These are phyloP conservation scores for Cygnus buccinator DNA, from an alignment of 2,113 vertebrate species.

Conservation along the genomic window DNA sequence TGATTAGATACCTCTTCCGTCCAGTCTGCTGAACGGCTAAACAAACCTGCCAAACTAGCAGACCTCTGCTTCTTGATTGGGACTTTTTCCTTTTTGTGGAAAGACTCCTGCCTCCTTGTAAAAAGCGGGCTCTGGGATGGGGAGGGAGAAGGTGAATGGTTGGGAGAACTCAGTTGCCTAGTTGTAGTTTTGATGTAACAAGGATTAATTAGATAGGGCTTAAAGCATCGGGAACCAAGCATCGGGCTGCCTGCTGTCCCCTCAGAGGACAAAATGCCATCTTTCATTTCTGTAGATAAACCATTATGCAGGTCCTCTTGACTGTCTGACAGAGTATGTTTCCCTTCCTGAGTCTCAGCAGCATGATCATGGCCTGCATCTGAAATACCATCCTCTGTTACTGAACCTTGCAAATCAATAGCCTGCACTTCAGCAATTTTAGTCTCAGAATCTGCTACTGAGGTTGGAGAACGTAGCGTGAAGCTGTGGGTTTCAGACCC, in stretches of 20 bases:
- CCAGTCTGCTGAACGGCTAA: conserved; percentile 94
- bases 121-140: conserved; percentile 88
- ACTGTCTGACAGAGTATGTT: neutral
- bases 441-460: neutral
- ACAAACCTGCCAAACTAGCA: conserved; percentile 74
- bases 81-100: conserved; percentile 67
- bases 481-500: neutral
- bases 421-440: conserved; percentile 34
- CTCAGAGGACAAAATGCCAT: conserved; percentile 33
- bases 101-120: conserved; percentile 74
- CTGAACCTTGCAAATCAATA: conserved; percentile 6
- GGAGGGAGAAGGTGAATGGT: conserved; percentile 85
- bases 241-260: conserved; percentile 72
- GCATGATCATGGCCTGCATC: neutral
- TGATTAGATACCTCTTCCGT: conserved; percentile 81
- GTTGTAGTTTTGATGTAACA: conserved; percentile 97
- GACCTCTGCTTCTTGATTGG: conserved; percentile 78
- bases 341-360: conserved; percentile 47
- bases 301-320: conserved; percentile 21
- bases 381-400: neutral
- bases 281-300: conserved; percentile 26
- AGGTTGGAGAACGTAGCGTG: neutral
- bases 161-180: conserved; percentile 91
- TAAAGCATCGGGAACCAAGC: conserved; percentile 81
- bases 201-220: conserved; percentile 86